Percentiles rank a stretch among this genome's conserved stretches.
phyloP scores from a whole-genome alignment of 2,888 invertebrate genomes.

The Spatulosminthurus flaviceps region DNA sequence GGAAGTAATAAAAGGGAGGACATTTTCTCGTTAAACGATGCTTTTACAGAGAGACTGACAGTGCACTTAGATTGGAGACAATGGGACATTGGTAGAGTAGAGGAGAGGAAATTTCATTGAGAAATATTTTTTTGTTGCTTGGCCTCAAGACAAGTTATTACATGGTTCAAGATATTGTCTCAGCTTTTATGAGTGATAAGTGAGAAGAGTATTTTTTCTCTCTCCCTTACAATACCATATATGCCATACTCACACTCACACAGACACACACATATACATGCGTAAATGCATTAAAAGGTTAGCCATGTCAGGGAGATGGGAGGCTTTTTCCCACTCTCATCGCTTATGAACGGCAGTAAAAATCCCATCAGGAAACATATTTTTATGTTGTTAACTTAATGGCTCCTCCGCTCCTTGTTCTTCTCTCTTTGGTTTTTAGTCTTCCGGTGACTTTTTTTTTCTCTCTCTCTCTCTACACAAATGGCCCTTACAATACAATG shows the following conservation, averaged over 20 bases:
- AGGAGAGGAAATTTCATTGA: conserved; percentile 15
- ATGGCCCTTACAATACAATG: no score
- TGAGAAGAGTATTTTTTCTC: not conserved
- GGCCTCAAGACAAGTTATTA: conserved; percentile 23
- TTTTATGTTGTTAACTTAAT: conserved; percentile 45
- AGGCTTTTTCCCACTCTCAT: conserved; percentile 13
- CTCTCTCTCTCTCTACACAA: no score
- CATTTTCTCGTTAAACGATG: conserved; percentile 38
- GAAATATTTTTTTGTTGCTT: conserved; percentile 17
- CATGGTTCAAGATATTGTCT: not conserved
- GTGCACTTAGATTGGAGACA: conserved; percentile 42
- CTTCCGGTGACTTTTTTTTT: no score
- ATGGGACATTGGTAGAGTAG: conserved; percentile 39
- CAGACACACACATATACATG: no score
- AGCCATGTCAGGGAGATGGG: not conserved
- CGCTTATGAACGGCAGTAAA: conserved; percentile 39
- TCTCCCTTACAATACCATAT: no score
- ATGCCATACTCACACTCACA: no score
- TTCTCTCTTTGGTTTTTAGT: not conserved
- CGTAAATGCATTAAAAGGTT: conserved; percentile 34
- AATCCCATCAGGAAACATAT: conserved; percentile 45
- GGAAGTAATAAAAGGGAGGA: conserved; percentile 33
- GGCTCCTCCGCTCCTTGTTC: conserved; percentile 10
- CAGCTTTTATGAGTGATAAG: conserved; percentile 25
- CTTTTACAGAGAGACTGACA: conserved; percentile 32